Conservation (phyloP, 2,113 vertebrate genomes). For the Charina bottae region DNA sequence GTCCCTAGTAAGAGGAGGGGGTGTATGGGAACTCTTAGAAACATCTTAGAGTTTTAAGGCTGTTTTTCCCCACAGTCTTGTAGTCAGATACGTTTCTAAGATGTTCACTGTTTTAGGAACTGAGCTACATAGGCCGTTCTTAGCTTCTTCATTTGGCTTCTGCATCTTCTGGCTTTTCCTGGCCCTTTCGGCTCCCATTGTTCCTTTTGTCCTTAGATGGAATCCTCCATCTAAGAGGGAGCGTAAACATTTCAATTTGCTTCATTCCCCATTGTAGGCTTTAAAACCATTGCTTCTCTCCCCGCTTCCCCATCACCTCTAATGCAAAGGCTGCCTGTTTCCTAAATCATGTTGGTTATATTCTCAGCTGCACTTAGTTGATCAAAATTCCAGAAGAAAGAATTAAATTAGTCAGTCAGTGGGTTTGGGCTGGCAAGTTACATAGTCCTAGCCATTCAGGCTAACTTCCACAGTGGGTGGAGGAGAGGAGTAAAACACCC, state of each 20-base stretch:
- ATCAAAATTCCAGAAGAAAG: neutral
- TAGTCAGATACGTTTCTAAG: neutral
- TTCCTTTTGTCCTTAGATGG: neutral
- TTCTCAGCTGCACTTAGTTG: neutral
- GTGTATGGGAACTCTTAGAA: neutral
- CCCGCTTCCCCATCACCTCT: neutral
- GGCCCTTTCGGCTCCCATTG: neutral
- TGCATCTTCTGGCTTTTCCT: neutral
- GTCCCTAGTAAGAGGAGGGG: neutral
- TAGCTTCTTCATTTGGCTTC: neutral
- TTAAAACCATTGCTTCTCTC: neutral
- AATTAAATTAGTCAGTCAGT: neutral
- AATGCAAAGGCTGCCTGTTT: neutral
- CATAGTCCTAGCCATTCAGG: neutral
- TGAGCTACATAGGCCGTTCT: neutral
- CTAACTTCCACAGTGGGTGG: neutral
- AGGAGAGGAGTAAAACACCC: neutral
- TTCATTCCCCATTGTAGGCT: neutral
- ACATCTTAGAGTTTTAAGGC: no score
- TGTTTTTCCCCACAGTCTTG: neutral
- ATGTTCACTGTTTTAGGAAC: neutral
- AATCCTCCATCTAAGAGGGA: neutral
- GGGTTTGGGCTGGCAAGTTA: neutral
- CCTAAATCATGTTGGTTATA: neutral
- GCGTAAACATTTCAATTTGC: neutral